Evolutionary conservation across 2,113 vertebrate species (phyloP).

Genomic region (Colaptes auratus): DNA sequence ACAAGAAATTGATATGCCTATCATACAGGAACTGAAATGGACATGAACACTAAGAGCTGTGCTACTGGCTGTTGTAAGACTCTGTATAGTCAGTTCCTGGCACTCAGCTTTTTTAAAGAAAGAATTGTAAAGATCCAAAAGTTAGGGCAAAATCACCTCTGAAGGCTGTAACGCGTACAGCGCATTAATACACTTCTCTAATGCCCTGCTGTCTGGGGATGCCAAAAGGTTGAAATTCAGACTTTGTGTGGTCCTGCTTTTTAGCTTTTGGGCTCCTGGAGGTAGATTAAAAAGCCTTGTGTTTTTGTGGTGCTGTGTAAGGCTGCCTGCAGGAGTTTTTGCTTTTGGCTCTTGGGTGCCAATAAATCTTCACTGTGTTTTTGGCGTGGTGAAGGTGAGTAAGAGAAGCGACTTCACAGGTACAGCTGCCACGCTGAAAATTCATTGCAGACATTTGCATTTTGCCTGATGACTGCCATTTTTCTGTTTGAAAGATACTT

Average conservation of each 20-base stretch:
- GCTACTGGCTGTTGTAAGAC: not conserved
- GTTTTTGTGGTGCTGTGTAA: not conserved
- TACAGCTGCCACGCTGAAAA: not conserved
- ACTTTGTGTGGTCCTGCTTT: not conserved
- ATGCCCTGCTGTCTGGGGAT: not conserved
- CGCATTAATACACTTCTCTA: not conserved
- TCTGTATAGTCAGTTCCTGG: not conserved
- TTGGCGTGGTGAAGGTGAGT: not conserved
- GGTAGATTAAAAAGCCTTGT: not conserved
- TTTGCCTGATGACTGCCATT: not conserved
- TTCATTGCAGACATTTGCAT: not conserved
- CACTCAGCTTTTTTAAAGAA: not conserved
- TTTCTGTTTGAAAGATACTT: not conserved
- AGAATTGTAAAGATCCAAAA: not conserved
- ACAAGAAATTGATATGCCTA: slow-evolving; percentile 58
- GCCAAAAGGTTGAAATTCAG: not conserved
- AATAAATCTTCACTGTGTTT: not conserved
- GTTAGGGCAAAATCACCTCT: not conserved
- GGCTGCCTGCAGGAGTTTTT: not conserved
- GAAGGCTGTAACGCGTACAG: not conserved
- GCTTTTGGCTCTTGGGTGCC: not conserved
- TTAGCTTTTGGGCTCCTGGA: not conserved
- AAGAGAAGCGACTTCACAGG: not conserved
- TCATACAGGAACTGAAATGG: not conserved
- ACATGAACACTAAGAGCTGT: not conserved